phyloP scores from a whole-genome alignment of 2,113 vertebrate genomes.

The Marmota monax region DNA sequence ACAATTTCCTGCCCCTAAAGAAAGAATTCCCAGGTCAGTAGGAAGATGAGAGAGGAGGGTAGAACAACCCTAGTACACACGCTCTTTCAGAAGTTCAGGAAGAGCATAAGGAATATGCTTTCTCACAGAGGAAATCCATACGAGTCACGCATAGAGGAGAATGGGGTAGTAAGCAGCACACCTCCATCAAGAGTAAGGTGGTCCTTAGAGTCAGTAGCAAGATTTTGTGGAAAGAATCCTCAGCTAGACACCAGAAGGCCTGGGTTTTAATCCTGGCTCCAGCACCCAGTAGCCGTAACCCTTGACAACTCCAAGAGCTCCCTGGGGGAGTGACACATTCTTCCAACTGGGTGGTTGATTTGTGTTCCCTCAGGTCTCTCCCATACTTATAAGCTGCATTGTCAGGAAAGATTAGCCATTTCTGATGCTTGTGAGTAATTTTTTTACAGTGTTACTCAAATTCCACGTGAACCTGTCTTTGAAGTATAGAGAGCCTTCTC shows the following conservation, averaged over 20 bases:
- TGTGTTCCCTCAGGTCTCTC: neutral
- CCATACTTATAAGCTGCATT: neutral
- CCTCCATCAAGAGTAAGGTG: neutral
- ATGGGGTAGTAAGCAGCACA: neutral
- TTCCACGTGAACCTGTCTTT: no score
- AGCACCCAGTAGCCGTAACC: neutral
- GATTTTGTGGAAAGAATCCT: neutral
- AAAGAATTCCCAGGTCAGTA: neutral
- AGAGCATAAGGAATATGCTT: neutral
- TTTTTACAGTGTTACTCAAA: neutral
- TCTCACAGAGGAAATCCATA: neutral
- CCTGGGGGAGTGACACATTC: neutral
- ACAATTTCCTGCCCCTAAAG: constrained; percentile 11
- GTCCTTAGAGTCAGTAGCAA: neutral
- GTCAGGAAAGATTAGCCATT: neutral
- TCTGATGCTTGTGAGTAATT: neutral
- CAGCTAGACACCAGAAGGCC: neutral
- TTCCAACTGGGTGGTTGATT: neutral
- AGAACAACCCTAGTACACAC: no score
- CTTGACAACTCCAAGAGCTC: neutral
- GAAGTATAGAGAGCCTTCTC: neutral
- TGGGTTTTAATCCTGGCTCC: neutral
- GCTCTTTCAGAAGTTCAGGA: neutral
- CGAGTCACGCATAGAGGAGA: neutral
- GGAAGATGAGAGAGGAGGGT: neutral